Evolutionary conservation across 2,113 vertebrate genomes (phyloP).

Genomic region (Chaetodon auriga): DNA sequence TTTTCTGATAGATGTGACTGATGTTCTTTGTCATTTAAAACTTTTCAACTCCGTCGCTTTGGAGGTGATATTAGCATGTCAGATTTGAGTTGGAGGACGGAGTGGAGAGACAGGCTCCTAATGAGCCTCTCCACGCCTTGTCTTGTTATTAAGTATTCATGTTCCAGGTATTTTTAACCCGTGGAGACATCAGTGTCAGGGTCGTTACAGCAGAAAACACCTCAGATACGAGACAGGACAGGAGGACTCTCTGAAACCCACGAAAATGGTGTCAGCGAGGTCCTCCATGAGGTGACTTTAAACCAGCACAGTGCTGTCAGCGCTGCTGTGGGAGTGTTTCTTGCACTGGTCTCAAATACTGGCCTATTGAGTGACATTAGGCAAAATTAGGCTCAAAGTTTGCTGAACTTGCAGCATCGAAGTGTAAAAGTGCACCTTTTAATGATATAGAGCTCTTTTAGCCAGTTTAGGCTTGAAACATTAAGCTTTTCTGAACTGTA

Average conservation of each 20-base stretch:
- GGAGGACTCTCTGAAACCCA: conserved; percentile 11
- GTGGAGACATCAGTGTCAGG: conserved; percentile 48
- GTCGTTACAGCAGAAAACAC: conserved; percentile 20
- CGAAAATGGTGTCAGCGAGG: not conserved
- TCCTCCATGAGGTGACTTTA: not conserved
- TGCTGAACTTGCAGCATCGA: not conserved
- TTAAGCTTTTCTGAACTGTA: no score
- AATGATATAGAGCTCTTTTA: no score
- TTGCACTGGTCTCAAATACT: not conserved
- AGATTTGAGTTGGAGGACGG: conserved; percentile 35
- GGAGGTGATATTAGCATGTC: conserved; percentile 2
- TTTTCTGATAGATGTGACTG: not conserved
- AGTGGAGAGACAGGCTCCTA: conserved; percentile 19
- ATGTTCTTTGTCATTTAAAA: conserved; percentile 23
- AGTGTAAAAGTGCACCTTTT: not conserved
- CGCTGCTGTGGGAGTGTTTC: not conserved
- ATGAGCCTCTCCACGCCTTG: conserved; percentile 45
- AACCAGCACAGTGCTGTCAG: not conserved
- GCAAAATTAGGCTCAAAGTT: not conserved
- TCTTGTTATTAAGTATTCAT: conserved; percentile 74
- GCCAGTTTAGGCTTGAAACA: no score
- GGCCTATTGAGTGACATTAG: not conserved
- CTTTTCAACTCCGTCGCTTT: conserved; percentile 13
- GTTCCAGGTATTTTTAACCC: conserved; percentile 76
- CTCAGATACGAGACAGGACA: conserved; percentile 10